Evolutionary conservation across 2,797 vertebrate genomes (phyloP).

Genomic region (Oreochromis grahami): DNA sequence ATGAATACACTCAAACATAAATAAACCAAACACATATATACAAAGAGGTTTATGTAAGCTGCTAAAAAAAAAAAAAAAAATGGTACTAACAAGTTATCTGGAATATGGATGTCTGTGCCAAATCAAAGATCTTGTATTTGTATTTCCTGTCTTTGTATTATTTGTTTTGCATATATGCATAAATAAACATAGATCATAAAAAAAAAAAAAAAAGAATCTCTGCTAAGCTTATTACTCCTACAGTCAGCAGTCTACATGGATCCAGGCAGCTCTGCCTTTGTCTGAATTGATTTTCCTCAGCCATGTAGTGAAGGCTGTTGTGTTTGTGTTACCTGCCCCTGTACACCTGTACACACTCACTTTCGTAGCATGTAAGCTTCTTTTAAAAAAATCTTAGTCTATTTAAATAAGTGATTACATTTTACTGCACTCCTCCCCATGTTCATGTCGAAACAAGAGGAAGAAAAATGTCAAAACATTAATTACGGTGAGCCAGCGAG

Average conservation of each 20-base stretch:
- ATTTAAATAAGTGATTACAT: conserved; percentile 18
- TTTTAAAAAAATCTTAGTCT: not conserved
- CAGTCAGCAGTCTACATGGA: not conserved
- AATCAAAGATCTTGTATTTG: too few species aligned
- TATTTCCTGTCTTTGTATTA: too few species aligned
- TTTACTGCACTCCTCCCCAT: not conserved
- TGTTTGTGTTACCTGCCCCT: not conserved
- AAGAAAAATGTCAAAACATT: not conserved
- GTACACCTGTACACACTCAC: not conserved
- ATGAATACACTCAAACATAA: too few species aligned
- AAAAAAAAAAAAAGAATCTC: too few species aligned
- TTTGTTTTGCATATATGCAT: too few species aligned
- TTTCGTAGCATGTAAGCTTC: not conserved
- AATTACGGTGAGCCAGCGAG: not conserved
- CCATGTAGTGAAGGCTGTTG: not conserved
- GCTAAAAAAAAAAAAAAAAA: too few species aligned
- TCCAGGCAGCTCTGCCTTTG: not conserved
- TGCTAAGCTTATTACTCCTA: not conserved
- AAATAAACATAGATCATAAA: too few species aligned
- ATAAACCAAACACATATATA: too few species aligned
- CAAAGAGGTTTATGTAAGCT: too few species aligned
- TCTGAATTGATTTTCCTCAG: conserved; percentile 11
- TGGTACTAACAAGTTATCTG: too few species aligned
- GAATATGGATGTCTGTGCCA: too few species aligned
- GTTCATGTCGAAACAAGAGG: not conserved